Evolutionary conservation across 2,888 invertebrate species (phyloP), one percentile per base, ranked within the genome.

Genomic region (Hyposoter dolosus): DNA sequence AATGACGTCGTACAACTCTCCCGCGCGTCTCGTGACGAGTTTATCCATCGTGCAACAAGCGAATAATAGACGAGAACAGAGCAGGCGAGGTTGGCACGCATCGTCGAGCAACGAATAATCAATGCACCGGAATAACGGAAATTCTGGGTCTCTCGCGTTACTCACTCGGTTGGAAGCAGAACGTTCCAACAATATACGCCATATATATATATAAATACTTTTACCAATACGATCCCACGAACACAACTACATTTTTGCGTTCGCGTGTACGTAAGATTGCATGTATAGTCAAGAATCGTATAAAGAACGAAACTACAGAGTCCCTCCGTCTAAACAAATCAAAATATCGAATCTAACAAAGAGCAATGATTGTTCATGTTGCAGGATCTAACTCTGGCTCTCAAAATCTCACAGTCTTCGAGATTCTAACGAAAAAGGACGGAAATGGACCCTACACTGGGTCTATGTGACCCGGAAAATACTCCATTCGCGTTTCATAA

Each of bases 121-220:
- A 88, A 88, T 88, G 84, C 88, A 83, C 83, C 83, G 86, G 84
- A 86, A 88, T 88, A 88, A 85, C 84, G 86, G 88, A 86, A 86
- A 82, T 83, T 88, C 85, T 84, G 82, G 83, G 45, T 83, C 77
- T 83, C 83, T 66, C 69, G 75, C 78, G 83, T 83, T 72, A 78
- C 81, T 83, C 81, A 47, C 68, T 45, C 79, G 56, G 40, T 78
- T 72, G 82, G 74, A 68, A 82, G 53, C 66, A 72, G 45, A 65
- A 65, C 63, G 40, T 63, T 72, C 50, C 71, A 72, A 80, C 72
- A 72, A 74, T 56, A 72, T 72, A 65, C 23, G 28, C 60, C 50
- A 40, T 78, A 69, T 32, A 32, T 76, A 53, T 63, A 60, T 56
- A 69, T 35, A 28, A 35, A n/a, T 50, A 72, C 17, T 19, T 68